These are phyloP conservation scores for Temnothorax longispinosus DNA, from an alignment of 1,140 invertebrate species.

Conservation along the genomic window DNA sequence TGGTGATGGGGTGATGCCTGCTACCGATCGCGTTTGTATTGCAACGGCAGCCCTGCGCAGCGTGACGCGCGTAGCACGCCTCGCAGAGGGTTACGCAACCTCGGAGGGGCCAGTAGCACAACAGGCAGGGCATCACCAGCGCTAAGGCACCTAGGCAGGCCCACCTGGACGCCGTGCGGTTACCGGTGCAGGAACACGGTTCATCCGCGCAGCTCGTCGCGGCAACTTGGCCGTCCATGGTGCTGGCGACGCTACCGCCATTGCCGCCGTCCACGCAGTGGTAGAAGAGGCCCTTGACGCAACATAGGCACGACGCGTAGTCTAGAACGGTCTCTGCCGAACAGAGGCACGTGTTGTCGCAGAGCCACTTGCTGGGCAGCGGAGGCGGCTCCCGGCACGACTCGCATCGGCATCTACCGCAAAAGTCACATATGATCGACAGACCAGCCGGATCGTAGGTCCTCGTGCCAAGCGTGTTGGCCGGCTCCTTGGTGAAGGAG, in stretches of 20 bases:
- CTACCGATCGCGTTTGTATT: conserved; percentile 86
- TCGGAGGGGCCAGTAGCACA: conserved; percentile 96
- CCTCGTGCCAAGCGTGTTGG: conserved; percentile 78
- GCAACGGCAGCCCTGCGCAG: conserved; percentile 90
- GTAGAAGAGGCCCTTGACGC: conserved; percentile 96
- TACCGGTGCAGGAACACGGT: conserved; percentile 93
- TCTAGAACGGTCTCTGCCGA: conserved; percentile 95
- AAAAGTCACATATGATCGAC: conserved; percentile 94
- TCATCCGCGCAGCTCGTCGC: conserved; percentile 91
- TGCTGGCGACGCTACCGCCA: conserved; percentile 88
- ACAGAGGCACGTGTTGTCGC: conserved; percentile 94
- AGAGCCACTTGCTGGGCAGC: conserved; percentile 95
- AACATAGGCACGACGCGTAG: conserved; percentile 96
- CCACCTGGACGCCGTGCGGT: conserved; percentile 91
- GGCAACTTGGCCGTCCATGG: conserved; percentile 84
- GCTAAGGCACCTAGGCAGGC: conserved; percentile 93
- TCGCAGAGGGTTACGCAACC: conserved; percentile 92
- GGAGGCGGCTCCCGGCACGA: conserved; percentile 93
- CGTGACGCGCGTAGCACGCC: conserved; percentile 92
- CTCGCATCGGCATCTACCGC: conserved; percentile 94
- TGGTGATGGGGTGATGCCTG: conserved; percentile 83
- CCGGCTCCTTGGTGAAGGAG: conserved; percentile 86
- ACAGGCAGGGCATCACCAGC: conserved; percentile 94
- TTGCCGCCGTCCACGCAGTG: conserved; percentile 92
- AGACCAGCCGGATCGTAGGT: conserved; percentile 76